phyloP scores from a whole-genome alignment of 1,140 invertebrate species.

The Reticulitermes speratus region DNA sequence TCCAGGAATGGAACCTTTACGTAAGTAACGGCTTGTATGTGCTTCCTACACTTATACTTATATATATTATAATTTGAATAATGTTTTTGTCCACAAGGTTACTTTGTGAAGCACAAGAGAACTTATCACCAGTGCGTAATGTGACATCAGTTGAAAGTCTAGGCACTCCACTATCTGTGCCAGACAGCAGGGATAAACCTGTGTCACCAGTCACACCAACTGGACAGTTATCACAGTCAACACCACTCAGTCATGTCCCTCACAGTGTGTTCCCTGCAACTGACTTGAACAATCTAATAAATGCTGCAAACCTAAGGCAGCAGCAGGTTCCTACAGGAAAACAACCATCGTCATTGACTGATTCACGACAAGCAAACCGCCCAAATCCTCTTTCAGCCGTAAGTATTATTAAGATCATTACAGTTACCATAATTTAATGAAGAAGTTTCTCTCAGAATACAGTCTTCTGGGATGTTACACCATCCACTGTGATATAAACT shows the following conservation, averaged over 20 bases:
- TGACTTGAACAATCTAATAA: too few species aligned
- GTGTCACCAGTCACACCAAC: background rate
- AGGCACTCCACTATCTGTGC: conserved; percentile 40
- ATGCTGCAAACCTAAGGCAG: conserved; percentile 14
- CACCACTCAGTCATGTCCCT: background rate
- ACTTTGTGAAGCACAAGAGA: conserved; percentile 41
- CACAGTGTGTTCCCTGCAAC: background rate
- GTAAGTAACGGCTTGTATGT: too few species aligned
- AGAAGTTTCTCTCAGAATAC: background rate
- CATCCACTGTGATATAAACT: too few species aligned
- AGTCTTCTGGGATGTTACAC: too few species aligned
- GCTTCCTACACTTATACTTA: too few species aligned
- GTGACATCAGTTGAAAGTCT: conserved; percentile 38
- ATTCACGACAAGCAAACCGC: conserved; percentile 30
- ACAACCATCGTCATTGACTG: background rate
- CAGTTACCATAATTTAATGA: background rate
- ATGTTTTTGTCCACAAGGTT: conserved; percentile 37
- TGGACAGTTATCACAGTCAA: background rate
- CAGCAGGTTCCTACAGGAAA: background rate
- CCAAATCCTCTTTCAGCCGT: conserved; percentile 38
- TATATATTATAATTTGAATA: background rate
- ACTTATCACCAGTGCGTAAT: conserved; percentile 1
- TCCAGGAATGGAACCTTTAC: too few species aligned
- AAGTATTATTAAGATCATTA: conserved; percentile 26
- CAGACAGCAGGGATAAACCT: conserved; percentile 38